A percentile compares a stretch with the other conserved stretches of the same genome.
phyloP scores from a whole-genome alignment of 2,888 invertebrate genomes.

The Sesia bembeciformis region DNA sequence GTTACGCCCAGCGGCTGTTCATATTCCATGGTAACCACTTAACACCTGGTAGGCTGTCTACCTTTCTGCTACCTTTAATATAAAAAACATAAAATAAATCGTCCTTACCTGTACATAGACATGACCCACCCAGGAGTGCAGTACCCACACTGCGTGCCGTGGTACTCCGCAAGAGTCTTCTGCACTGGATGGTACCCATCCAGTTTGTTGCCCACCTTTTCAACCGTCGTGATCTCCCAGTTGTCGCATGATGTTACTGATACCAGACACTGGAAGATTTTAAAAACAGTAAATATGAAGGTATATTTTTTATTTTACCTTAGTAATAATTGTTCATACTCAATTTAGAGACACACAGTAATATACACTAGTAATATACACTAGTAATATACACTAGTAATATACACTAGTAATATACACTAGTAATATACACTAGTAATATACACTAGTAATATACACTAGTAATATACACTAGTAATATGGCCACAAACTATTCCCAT shows the following conservation, averaged over 20 bases:
- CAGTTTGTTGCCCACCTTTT: conserved; percentile 78
- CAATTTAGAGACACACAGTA: background rate
- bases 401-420: too few species aligned
- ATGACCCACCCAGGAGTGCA: conserved; percentile 84
- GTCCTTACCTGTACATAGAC: conserved; percentile 77
- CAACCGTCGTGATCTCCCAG: conserved; percentile 79
- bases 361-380: too few species aligned
- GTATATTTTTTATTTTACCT: background rate
- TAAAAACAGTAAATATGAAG: background rate
- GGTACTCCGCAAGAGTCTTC: conserved; percentile 69
- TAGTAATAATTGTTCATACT: background rate
- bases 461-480: too few species aligned
- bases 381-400: too few species aligned
- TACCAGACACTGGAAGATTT: conserved; percentile 67
- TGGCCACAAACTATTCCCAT: too few species aligned
- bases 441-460: too few species aligned
- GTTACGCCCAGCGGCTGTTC: too few species aligned
- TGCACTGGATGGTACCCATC: conserved; percentile 79
- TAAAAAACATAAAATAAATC: background rate
- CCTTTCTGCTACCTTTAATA: background rate
- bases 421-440: too few species aligned
- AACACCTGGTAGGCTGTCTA: too few species aligned
- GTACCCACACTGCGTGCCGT: conserved; percentile 81
- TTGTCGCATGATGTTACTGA: conserved; percentile 75
- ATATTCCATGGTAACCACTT: too few species aligned